Evolutionary conservation across 2,797 vertebrate genomes (phyloP).

Genomic region (Circus cinereus): DNA sequence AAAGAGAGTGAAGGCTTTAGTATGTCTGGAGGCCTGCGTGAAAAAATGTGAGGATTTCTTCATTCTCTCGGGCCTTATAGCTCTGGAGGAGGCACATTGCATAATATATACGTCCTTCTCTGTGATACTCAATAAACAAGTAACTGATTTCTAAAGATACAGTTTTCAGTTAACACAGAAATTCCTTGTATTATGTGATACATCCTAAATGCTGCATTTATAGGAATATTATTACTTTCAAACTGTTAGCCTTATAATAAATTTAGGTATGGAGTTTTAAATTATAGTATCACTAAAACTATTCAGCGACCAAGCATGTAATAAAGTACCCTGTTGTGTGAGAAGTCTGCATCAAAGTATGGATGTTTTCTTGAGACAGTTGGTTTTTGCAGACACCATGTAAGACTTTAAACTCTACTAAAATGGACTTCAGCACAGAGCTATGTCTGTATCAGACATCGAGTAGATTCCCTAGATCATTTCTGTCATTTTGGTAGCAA

Average conservation of each 20-base stretch:
- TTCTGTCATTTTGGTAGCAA: neutral
- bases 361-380: neutral
- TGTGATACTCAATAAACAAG: neutral
- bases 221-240: neutral
- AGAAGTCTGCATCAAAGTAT: neutral
- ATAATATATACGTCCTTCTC: neutral
- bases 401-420: neutral
- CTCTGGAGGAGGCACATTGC: neutral
- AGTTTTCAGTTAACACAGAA: neutral
- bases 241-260: neutral
- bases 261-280: neutral
- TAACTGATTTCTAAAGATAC: neutral
- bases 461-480: neutral
- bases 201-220: neutral
- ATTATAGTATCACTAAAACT: neutral
- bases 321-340: neutral
- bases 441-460: neutral
- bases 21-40: neutral
- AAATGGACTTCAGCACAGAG: neutral
- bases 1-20: neutral
- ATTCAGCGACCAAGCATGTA: fast-evolving
- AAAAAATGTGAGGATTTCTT: neutral
- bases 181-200: neutral
- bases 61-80: neutral
- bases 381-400: fast-evolving